phyloP scores from a whole-genome alignment of 2,888 invertebrate genomes.

The Sminthurinus aureus region DNA sequence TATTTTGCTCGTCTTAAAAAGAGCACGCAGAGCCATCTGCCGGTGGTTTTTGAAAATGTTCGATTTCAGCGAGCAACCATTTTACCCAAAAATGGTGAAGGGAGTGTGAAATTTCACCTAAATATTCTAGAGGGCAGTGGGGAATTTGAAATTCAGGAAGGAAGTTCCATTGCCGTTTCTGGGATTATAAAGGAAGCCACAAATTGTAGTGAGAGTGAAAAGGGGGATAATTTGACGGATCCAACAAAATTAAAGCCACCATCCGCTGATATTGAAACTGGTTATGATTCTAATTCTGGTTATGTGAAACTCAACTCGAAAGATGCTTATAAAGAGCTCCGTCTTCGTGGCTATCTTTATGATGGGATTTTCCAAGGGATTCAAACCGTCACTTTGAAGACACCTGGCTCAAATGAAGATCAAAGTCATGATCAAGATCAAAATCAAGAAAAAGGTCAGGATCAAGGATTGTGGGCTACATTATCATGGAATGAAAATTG shows the following conservation, averaged over 20 bases:
- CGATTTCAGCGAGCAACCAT: slow-evolving; percentile 84
- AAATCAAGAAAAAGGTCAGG: background rate
- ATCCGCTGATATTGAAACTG: background rate
- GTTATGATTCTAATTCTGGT: slow-evolving; percentile 19
- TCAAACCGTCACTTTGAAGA: slow-evolving; percentile 58
- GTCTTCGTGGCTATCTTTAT: slow-evolving; percentile 63
- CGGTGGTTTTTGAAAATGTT: slow-evolving; percentile 85
- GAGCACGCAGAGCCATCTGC: slow-evolving; percentile 73
- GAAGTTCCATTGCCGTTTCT: slow-evolving; percentile 62
- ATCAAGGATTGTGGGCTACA: slow-evolving; percentile 61
- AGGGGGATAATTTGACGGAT: too few relatives aligned
- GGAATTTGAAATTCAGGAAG: slow-evolving; percentile 64
- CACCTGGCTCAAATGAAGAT: too few relatives aligned
- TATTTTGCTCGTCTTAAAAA: slow-evolving; percentile 76
- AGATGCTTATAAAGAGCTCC: slow-evolving; percentile 63
- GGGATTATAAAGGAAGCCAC: slow-evolving; percentile 60
- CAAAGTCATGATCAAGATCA: too few relatives aligned
- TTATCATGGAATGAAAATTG: slow-evolving; percentile 81
- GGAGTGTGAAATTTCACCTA: slow-evolving; percentile 77
- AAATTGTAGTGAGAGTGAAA: too few relatives aligned
- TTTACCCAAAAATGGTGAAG: slow-evolving; percentile 71
- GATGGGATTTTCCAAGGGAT: slow-evolving; percentile 63
- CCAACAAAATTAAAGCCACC: too few relatives aligned
- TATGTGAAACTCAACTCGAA: slow-evolving; percentile 40
- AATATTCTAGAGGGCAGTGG: slow-evolving; percentile 83